A percentile compares a stretch with the other conserved stretches of the same genome.
These are phyloP conservation scores for Ischnura elegans DNA, from an alignment of 2,888 invertebrate species.

Conservation along the genomic window DNA sequence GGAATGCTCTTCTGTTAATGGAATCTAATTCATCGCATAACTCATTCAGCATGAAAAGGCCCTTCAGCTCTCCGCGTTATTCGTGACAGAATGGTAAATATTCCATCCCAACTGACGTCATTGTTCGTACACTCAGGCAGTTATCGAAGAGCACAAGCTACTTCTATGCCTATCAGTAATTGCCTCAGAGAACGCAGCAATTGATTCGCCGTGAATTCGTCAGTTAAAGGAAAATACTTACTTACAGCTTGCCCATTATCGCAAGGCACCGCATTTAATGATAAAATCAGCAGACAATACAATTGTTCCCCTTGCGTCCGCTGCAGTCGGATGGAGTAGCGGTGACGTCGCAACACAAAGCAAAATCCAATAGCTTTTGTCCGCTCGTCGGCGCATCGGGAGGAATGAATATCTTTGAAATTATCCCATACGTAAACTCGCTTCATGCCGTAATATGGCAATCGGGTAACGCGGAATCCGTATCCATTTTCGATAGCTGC, in stretches of 20 bases:
- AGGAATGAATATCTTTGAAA: constrained; percentile 23
- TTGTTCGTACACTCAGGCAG: neutral
- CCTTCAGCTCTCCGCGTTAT: neutral
- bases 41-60: neutral
- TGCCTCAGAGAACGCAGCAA: neutral
- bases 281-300: neutral
- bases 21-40: neutral
- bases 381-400: neutral
- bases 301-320: neutral
- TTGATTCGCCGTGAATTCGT: neutral
- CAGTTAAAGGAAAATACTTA: neutral
- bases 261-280: neutral
- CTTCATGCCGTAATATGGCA: neutral
- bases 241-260: neutral
- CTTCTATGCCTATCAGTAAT: neutral
- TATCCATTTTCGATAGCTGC: neutral
- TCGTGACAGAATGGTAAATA: neutral
- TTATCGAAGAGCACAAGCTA: neutral
- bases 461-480: neutral
- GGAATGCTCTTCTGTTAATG: neutral
- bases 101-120: neutral
- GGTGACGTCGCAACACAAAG: constrained; percentile 5
- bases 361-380: constrained; percentile 30
- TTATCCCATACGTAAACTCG: neutral
- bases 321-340: neutral